Conservation (phyloP, 2,888 invertebrate species). For the Agrochola circellaris region DNA sequence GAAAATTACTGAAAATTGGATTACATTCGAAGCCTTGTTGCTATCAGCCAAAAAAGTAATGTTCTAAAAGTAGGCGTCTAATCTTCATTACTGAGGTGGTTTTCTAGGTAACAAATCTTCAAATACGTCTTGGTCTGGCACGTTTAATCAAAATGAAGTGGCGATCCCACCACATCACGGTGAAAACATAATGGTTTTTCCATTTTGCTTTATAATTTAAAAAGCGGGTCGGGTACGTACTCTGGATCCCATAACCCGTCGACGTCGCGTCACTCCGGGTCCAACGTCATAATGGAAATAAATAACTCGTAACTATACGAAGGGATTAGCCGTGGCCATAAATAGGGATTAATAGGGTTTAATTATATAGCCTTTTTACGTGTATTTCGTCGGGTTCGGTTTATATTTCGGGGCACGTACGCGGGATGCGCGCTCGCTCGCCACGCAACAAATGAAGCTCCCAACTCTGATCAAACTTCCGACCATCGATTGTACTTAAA, state of each 20-base stretch:
- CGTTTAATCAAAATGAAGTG: slow-evolving; percentile 67
- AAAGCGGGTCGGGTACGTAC: slow-evolving; percentile 33
- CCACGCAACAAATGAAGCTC: slow-evolving; percentile 66
- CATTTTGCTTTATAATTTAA: slow-evolving; percentile 65
- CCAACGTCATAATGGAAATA: slow-evolving; percentile 54
- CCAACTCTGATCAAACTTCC: slow-evolving; percentile 66
- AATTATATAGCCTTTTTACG: slow-evolving; percentile 81
- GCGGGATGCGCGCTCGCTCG: slow-evolving; percentile 59
- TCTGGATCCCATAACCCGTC: slow-evolving; percentile 53
- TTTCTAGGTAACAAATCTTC: slow-evolving; percentile 51
- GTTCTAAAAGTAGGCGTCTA: slow-evolving; percentile 38
- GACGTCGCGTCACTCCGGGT: slow-evolving; percentile 16
- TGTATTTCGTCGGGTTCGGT: slow-evolving; percentile 55
- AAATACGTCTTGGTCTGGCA: slow-evolving; percentile 55
- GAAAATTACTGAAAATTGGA: slow-evolving; percentile 37
- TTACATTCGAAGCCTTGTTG: slow-evolving; percentile 21
- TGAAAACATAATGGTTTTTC: slow-evolving; percentile 62
- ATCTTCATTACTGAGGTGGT: slow-evolving; percentile 52
- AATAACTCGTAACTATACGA: slow-evolving; percentile 63
- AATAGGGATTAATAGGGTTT: slow-evolving; percentile 85
- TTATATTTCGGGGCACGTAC: slow-evolving; percentile 80
- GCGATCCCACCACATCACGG: slow-evolving; percentile 43
- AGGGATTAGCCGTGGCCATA: slow-evolving; percentile 78
- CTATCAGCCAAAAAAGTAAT: slow-evolving; percentile 28
- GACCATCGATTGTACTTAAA: slow-evolving; percentile 58